Percentiles rank a stretch among this genome's conserved stretches.
These are phyloP conservation scores for Synanthedon tipuliformis DNA, from an alignment of 2,888 invertebrate species.

Conservation along the genomic window DNA sequence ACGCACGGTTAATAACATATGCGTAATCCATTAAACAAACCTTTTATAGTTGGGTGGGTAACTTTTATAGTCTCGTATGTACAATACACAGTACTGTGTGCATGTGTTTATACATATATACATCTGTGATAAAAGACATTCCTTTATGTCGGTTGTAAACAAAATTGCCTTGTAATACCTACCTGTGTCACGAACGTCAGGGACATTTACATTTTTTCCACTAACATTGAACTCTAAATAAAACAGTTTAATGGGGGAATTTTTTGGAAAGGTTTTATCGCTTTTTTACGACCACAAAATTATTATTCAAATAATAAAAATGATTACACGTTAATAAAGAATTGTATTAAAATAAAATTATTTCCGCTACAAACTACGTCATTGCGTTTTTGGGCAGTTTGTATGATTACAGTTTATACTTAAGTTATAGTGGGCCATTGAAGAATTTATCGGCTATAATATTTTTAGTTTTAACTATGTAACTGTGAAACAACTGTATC, in stretches of 20 bases:
- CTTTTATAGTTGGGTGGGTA: background rate
- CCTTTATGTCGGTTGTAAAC: constrained; percentile 37
- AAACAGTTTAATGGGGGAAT: background rate
- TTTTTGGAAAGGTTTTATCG: no score
- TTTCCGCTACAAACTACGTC: no score
- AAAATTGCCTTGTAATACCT: constrained; percentile 39
- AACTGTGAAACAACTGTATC: no score
- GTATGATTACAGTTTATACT: no score
- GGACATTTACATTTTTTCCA: background rate
- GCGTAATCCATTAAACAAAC: background rate
- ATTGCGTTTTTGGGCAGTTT: no score
- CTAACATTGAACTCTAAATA: background rate
- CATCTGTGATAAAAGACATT: constrained; percentile 27
- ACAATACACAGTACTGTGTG: background rate
- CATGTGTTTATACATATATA: background rate
- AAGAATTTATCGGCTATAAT: no score
- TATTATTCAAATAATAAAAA: no score
- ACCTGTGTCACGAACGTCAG: constrained; percentile 17
- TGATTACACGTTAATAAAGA: no score
- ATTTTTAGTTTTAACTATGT: no score
- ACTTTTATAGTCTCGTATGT: background rate
- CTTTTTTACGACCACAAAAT: no score
- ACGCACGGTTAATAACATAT: background rate
- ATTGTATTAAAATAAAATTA: no score
- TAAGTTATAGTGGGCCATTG: no score